Evolutionary conservation across 2,113 vertebrate species (phyloP), one percentile per base, ranked within the genome.

Genomic region (Elaphurus davidianus): DNA sequence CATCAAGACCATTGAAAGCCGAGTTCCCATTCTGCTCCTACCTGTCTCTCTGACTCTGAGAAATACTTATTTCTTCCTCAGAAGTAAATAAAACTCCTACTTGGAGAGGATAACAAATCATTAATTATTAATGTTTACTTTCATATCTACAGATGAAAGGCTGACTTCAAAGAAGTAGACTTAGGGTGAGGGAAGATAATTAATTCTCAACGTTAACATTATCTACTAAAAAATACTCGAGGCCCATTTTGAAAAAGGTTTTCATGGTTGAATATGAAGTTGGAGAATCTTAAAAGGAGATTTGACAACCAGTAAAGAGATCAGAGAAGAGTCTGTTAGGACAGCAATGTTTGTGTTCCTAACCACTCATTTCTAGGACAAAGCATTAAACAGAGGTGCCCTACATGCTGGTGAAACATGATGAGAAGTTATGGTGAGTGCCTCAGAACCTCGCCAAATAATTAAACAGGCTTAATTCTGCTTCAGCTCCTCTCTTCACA

Each of bases 71-170:
- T 97, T 94, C 93, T 94, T 90, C 57, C 91, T 93, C 45, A 84
- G 88, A 97, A 96, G 86, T 97, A 93, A 98, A 94, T 82, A 93
- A 87, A 91, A 60, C 91, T 94, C 96, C 57, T 79, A 27, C 79
- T 87, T 89, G 27, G 87, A 96, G 89, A 94, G 50, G 74, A 92
- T 91, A 28, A 85, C 36, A 94, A 86, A 30, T 17, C 84, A 86
- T 95, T 96, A 82, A 97, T 98, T 96, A 96, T 97, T 98, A 71
- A 96, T 96, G 59, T 83, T 91, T 94, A 96, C 96, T 98, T 98
- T 95, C 93, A 83, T 83, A 94, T 88, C 95, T 96, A 92, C 64
- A 96, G 93, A 98, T 98, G 93, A 96, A 98, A 98, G 97, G 33
- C 91, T 96, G 71, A 97, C 87, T 98, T 98, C 97, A 98, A 97